Conservation (phyloP, 2,797 vertebrate genomes). For the Mormyrus proboscirostris region DNA sequence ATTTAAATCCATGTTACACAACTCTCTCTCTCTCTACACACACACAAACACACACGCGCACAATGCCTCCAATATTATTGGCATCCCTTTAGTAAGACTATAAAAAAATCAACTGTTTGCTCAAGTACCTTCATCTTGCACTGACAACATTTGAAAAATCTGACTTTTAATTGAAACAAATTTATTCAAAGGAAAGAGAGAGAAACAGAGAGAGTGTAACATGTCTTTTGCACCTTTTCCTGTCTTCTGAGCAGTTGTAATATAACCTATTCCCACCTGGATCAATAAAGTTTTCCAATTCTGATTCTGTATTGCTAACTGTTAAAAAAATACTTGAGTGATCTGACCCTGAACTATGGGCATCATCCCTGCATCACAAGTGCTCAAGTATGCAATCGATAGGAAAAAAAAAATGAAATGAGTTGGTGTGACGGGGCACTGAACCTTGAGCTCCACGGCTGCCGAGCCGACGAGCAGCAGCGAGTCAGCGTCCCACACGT, state of each 20-base stretch:
- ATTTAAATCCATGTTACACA: background rate
- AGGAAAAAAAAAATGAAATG: background rate
- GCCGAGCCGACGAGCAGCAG: conserved; percentile 84
- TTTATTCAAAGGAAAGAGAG: background rate
- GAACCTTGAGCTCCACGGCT: conserved; percentile 79
- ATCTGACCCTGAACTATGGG: background rate
- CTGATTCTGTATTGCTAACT: background rate
- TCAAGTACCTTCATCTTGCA: background rate
- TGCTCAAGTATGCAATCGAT: background rate
- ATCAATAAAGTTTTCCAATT: background rate
- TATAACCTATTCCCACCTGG: background rate
- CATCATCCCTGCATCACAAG: background rate
- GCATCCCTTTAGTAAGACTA: too few species aligned
- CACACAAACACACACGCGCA: too few species aligned
- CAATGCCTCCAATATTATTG: too few species aligned
- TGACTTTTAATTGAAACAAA: background rate
- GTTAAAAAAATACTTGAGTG: background rate
- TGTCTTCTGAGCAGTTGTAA: background rate
- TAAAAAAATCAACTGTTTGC: background rate
- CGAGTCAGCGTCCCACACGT: conserved; percentile 87
- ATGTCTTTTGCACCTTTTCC: background rate
- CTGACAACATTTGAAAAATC: too few species aligned
- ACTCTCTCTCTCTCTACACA: background rate
- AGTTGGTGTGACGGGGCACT: background rate
- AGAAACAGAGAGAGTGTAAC: background rate